Percentiles rank a stretch among this genome's conserved stretches.
These are phyloP conservation scores for Leptobrachium ailaonicum DNA, from an alignment of 2,113 vertebrate species.

Conservation along the genomic window DNA sequence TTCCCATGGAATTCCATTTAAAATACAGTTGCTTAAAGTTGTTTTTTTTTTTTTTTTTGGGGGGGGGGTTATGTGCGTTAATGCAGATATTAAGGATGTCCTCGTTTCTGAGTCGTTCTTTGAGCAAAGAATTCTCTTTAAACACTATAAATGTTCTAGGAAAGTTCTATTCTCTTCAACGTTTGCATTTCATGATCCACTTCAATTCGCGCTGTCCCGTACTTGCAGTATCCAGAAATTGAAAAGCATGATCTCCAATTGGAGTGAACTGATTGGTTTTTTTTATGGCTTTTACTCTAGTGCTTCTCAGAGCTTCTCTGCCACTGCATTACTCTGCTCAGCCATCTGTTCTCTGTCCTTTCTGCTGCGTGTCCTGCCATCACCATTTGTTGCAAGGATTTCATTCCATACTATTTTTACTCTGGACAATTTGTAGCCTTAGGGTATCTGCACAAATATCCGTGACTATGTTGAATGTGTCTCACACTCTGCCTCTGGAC, in stretches of 20 bases:
- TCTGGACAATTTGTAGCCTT: slow-evolving; percentile 35
- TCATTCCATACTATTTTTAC: slow-evolving; percentile 31
- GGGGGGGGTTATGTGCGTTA: too few relatives aligned
- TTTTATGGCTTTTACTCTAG: slow-evolving; percentile 19
- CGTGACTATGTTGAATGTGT: slow-evolving; percentile 27
- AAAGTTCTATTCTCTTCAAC: too few relatives aligned
- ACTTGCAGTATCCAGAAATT: slow-evolving; percentile 11
- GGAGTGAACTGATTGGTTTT: slow-evolving; percentile 19
- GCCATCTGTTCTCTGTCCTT: slow-evolving; percentile 46
- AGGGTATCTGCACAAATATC: slow-evolving; percentile 11
- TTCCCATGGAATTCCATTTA: too few relatives aligned
- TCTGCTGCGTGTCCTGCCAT: neutral
- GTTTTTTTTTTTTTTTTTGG: too few relatives aligned
- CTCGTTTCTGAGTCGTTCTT: too few relatives aligned
- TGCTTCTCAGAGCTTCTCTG: slow-evolving; percentile 32
- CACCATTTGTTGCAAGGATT: slow-evolving; percentile 40
- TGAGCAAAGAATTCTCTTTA: too few relatives aligned
- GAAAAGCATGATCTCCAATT: slow-evolving; percentile 10
- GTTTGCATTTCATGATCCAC: too few relatives aligned
- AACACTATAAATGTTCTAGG: too few relatives aligned
- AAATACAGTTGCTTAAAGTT: too few relatives aligned
- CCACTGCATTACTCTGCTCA: slow-evolving; percentile 1
- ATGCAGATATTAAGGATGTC: too few relatives aligned
- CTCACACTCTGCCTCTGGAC: neutral
- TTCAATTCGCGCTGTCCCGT: too few relatives aligned